phyloP scores from a whole-genome alignment of 2,113 vertebrate genomes.

The Lanius ludovicianus region DNA sequence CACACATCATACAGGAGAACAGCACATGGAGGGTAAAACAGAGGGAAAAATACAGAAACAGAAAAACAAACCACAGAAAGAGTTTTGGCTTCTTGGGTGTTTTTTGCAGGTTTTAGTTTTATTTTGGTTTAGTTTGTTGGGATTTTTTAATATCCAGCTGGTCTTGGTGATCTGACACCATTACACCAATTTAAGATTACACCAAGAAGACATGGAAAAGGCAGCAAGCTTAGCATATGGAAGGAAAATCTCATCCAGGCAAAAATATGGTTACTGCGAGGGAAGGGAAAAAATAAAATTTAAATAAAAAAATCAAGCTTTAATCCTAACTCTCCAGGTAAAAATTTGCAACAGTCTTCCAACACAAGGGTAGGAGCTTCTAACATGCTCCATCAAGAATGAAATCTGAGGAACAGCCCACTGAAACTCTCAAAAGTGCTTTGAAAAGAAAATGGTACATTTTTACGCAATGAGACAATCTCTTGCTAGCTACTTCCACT shows the following conservation, averaged over 20 bases:
- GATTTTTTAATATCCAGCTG: neutral
- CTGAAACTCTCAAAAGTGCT: neutral
- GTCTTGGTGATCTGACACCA: neutral
- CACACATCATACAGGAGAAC: neutral
- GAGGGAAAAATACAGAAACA: neutral
- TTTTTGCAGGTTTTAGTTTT: neutral
- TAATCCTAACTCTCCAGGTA: neutral
- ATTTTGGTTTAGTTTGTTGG: neutral
- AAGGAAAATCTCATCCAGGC: neutral
- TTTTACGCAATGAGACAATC: neutral
- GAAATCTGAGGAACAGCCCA: neutral
- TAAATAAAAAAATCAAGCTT: neutral
- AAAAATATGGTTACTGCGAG: neutral
- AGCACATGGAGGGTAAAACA: neutral
- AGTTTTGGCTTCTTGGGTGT: neutral
- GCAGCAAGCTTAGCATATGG: neutral
- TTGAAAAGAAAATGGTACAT: neutral
- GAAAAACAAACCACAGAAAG: neutral
- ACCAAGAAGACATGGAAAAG: neutral
- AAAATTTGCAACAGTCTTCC: neutral
- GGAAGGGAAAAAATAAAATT: neutral
- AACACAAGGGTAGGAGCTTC: neutral
- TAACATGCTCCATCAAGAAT: neutral
- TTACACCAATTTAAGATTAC: neutral
- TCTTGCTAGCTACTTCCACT: neutral